Conservation (phyloP, 2,797 vertebrate species). For the Poeciliopsis turneri region DNA sequence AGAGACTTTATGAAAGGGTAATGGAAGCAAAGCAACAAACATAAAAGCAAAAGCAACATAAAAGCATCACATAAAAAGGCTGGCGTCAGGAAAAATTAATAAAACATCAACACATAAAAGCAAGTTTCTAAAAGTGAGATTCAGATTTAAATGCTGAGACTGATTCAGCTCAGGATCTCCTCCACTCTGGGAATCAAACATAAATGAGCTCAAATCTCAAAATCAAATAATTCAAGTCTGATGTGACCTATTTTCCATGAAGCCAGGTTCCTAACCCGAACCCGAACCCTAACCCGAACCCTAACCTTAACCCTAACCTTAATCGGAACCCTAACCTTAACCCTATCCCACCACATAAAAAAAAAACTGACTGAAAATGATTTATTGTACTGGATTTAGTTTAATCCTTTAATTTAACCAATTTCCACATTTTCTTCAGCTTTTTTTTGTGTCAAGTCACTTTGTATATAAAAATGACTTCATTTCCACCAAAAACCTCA, state of each 20-base stretch:
- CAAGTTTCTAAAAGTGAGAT: conserved; percentile 45
- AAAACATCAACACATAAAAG: conserved; percentile 61
- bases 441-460: too few relatives aligned
- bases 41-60: conserved; percentile 59
- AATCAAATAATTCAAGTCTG: background rate
- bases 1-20: conserved; percentile 53
- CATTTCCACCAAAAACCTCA: background rate
- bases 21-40: conserved; percentile 53
- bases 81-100: conserved; percentile 55
- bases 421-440: too few relatives aligned
- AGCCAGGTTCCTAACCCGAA: background rate
- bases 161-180: conserved; percentile 13
- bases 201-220: background rate
- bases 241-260: background rate
- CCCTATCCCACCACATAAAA: too few relatives aligned
- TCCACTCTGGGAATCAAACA: conserved; percentile 15
- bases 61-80: conserved; percentile 59
- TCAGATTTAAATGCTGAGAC: conserved; percentile 36
- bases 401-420: too few relatives aligned
- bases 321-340: too few relatives aligned
- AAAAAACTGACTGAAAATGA: too few relatives aligned
- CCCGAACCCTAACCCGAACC: too few relatives aligned
- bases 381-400: too few relatives aligned
- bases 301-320: background rate
- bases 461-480: too few relatives aligned